These are phyloP conservation scores for Passerina amoena DNA, from an alignment of 2,113 vertebrate species.

Conservation along the genomic window DNA sequence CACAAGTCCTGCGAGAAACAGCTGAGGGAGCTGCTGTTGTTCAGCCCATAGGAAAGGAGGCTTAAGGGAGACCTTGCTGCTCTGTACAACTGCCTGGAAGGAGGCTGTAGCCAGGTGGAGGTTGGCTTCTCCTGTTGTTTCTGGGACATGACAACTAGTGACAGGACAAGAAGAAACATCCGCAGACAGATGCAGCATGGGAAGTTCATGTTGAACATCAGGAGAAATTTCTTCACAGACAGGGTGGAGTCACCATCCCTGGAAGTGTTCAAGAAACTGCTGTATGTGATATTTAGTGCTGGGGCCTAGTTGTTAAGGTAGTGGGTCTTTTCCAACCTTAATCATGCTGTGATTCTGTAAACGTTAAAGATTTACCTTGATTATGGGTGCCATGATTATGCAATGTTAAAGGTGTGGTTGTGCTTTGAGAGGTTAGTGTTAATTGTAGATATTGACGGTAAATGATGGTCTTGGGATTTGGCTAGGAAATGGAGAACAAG, in stretches of 20 bases:
- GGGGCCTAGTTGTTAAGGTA: neutral
- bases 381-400: neutral
- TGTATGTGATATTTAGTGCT: neutral
- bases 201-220: neutral
- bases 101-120: neutral
- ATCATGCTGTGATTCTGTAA: neutral
- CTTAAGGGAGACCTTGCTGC: accelerated
- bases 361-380: neutral
- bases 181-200: accelerated
- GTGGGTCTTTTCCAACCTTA: neutral
- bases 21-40: neutral
- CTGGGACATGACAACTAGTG: accelerated
- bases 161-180: neutral
- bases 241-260: neutral
- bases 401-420: neutral
- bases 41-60: neutral
- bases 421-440: neutral
- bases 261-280: neutral
- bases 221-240: neutral
- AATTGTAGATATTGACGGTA: neutral
- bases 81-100: neutral
- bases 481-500: neutral
- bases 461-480: neutral
- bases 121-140: neutral
- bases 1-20: neutral